Conservation (phyloP, 2,113 vertebrate genomes). For the Limanda limanda region DNA sequence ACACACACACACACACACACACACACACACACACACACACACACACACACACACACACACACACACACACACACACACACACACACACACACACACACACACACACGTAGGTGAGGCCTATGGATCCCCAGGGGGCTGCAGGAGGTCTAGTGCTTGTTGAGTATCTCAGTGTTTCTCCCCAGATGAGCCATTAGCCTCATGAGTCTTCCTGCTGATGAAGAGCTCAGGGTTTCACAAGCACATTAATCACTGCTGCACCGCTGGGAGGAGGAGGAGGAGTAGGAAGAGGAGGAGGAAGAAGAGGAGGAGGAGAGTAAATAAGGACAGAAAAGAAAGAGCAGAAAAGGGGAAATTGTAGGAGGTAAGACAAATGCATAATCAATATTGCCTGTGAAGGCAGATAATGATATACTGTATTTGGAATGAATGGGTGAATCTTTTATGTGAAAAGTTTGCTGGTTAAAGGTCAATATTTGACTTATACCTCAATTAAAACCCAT, state of each 20-base stretch:
- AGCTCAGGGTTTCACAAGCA: slow-evolving; percentile 62
- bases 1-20: slow-evolving; percentile 15
- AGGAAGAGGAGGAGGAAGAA: slow-evolving; percentile 3
- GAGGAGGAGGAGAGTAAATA: slow-evolving; percentile 20
- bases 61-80: slow-evolving; percentile 28
- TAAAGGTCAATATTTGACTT: too few species aligned
- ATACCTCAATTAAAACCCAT: too few species aligned
- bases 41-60: slow-evolving; percentile 17
- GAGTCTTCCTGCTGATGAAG: slow-evolving; percentile 63
- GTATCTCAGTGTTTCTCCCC: slow-evolving; percentile 57
- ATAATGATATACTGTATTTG: not conserved
- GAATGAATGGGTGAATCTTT: not conserved
- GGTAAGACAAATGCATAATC: slow-evolving; percentile 15
- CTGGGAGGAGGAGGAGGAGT: slow-evolving; percentile 33
- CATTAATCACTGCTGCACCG: slow-evolving; percentile 68
- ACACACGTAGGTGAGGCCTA: slow-evolving; percentile 2
- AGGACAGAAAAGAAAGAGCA: slow-evolving; percentile 17
- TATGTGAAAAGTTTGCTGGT: not conserved
- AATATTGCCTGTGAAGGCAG: slow-evolving; percentile 14
- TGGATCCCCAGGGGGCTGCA: slow-evolving; percentile 15
- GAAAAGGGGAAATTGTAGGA: slow-evolving; percentile 18
- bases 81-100: slow-evolving; percentile 33
- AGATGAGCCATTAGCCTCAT: slow-evolving; percentile 68
- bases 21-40: slow-evolving; percentile 12
- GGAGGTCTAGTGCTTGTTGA: slow-evolving; percentile 52